These are phyloP conservation scores for Lepidochitona cinerea DNA, from an alignment of 2,888 invertebrate genomes.

Conservation along the genomic window DNA sequence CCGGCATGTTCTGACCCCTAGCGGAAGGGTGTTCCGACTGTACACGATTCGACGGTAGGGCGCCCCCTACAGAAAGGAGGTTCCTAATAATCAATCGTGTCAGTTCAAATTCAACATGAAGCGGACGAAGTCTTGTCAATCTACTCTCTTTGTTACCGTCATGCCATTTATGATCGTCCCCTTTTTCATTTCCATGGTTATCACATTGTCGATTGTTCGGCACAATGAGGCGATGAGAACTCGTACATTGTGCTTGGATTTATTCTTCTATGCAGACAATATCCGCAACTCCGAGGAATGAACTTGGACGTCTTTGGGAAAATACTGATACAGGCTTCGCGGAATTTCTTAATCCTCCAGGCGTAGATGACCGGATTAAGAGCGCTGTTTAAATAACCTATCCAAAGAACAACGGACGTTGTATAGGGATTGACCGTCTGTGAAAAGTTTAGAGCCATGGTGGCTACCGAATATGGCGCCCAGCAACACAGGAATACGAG, in stretches of 20 bases:
- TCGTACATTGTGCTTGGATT: conserved; percentile 36
- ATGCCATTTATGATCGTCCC: too few relatives aligned
- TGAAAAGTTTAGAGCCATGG: conserved; percentile 32
- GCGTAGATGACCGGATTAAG: conserved; percentile 60
- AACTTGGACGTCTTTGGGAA: conserved; percentile 22
- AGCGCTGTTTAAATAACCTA: conserved; percentile 55
- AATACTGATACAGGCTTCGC: conserved; percentile 34
- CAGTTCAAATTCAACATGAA: too few relatives aligned
- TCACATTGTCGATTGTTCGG: background rate
- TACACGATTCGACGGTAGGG: too few relatives aligned
- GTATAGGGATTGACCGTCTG: conserved; percentile 11
- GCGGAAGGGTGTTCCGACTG: too few relatives aligned
- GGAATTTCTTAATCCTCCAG: conserved; percentile 54
- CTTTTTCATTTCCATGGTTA: too few relatives aligned
- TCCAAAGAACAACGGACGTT: conserved; percentile 37
- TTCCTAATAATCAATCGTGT: too few relatives aligned
- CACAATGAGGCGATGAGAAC: background rate
- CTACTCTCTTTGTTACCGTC: too few relatives aligned
- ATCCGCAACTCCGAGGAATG: background rate
- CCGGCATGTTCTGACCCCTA: too few relatives aligned
- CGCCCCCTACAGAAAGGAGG: too few relatives aligned
- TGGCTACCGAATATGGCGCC: conserved; percentile 45
- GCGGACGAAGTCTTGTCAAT: too few relatives aligned
- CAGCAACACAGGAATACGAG: conserved; percentile 50
- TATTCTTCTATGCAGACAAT: conserved; percentile 21